Evolutionary conservation across 2,113 vertebrate species (phyloP).

Genomic region (Grammomys dolichurus): DNA sequence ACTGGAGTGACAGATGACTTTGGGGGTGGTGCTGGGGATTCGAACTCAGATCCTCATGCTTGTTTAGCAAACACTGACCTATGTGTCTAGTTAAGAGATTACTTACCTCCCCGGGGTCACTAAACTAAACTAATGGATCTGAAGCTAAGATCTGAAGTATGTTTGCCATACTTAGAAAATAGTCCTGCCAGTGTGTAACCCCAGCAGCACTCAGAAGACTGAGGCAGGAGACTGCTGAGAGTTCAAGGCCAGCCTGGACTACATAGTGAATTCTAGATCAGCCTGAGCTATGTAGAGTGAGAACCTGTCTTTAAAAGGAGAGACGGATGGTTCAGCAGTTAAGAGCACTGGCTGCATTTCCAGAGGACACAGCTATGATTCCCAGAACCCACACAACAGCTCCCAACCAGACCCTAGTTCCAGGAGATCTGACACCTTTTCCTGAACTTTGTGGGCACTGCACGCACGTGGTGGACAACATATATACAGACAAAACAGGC

Average conservation of each 20-base stretch:
- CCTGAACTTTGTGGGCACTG: not conserved
- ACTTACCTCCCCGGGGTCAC: not conserved
- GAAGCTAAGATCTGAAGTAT: slow-evolving; percentile 14
- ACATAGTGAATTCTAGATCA: not conserved
- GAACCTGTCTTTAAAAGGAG: not conserved
- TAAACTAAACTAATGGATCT: slow-evolving; percentile 11
- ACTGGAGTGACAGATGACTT: not conserved
- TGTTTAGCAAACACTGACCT: not conserved
- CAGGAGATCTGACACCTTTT: not conserved
- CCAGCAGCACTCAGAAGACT: not conserved
- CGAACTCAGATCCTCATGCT: not conserved
- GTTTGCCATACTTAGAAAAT: slow-evolving; percentile 27
- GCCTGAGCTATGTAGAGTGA: not conserved
- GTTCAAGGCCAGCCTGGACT: not conserved
- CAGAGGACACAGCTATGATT: not conserved
- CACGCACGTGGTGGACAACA: not conserved
- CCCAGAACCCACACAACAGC: not conserved
- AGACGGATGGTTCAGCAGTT: not conserved
- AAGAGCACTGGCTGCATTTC: not conserved
- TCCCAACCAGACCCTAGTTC: not conserved
- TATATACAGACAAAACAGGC: not conserved
- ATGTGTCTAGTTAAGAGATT: not conserved
- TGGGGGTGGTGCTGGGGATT: not conserved
- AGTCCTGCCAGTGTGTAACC: not conserved
- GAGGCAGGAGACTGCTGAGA: not conserved